Evolutionary conservation across 2,888 invertebrate species (phyloP), one percentile per base, ranked within the genome.

Genomic region (Archaeoteleia sp.): DNA sequence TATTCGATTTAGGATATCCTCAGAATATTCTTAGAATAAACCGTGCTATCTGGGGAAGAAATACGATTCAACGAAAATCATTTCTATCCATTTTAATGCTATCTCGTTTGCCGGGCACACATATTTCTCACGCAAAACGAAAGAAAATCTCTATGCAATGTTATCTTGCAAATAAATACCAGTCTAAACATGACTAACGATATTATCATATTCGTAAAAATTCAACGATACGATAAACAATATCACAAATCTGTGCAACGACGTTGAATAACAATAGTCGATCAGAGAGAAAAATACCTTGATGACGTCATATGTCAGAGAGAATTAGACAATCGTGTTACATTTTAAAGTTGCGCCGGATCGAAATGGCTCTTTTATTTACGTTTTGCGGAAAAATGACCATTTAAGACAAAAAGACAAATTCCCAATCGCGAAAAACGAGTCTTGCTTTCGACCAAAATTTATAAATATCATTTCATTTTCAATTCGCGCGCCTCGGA

Each of bases 171-270:
- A 67, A 68, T 53, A 54, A 58, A 68, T 63, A 54, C 34, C 58
- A 49, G 48, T 68, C 58, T 58, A 65, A 65, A 61, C 40, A 45
- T 49, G 5, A 58, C 43, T 63, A 70, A 57, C 46, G 40, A 53
- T 42, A 63, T 48, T 58, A 62, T 53, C 60, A 48, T 48, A 58
- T 60, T 23, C 45, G 46, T 60, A 67, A 67, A 63, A 58, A 63
- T 60, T 63, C 43, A 70, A 70, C 67, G 60, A 51, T 70, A 63
- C 42, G 57, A 70, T 70, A 70, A 67, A 70, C 70, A 70, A 70
- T 70, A 70, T 70, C 63, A 63, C 63, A 68, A 67, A 63, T 60
- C 66, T 67, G 67, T 65, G 67, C 67, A 70, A 70, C 65, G 68
- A 58, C 68, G 68, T 68, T 68, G 60, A 68, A 40, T 68, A 68